Evolutionary conservation across 1,140 invertebrate genomes (phyloP).

Genomic region (Laodelphax striatellus): DNA sequence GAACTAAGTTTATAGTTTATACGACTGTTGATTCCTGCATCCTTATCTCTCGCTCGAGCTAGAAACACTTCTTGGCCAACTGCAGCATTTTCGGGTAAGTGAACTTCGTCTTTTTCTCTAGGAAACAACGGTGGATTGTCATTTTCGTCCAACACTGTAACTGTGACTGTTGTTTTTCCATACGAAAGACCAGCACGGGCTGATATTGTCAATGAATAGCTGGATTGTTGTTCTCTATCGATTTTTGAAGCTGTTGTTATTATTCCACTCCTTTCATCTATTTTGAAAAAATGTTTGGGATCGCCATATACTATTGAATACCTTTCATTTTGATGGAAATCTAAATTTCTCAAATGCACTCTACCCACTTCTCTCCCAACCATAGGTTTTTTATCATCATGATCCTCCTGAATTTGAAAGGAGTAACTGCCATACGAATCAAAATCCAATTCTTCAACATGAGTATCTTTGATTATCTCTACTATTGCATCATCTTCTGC

Average conservation of each 20-base stretch:
- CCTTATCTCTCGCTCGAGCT: constrained; percentile 70
- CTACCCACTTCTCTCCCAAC: constrained; percentile 59
- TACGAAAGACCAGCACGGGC: constrained; percentile 55
- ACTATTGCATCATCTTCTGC: constrained; percentile 63
- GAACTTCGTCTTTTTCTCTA: constrained; percentile 59
- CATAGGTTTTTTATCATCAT: constrained; percentile 37
- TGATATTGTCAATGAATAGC: constrained; percentile 65
- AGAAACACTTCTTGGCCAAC: constrained; percentile 86
- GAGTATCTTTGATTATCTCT: constrained; percentile 61
- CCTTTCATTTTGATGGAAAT: constrained; percentile 37
- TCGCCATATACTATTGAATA: constrained; percentile 82
- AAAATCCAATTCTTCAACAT: constrained; percentile 58
- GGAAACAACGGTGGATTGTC: constrained; percentile 81
- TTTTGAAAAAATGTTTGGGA: constrained; percentile 59
- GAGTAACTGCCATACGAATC: constrained; percentile 59
- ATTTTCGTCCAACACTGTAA: constrained; percentile 81
- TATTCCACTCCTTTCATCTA: constrained; percentile 62
- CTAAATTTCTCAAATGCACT: constrained; percentile 46
- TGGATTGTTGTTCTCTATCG: constrained; percentile 68
- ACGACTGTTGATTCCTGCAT: constrained; percentile 70
- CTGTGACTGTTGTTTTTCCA: constrained; percentile 60
- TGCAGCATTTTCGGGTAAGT: constrained; percentile 73
- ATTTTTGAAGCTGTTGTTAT: constrained; percentile 68
- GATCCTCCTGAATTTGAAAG: constrained; percentile 68
- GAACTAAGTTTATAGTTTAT: constrained; percentile 68